Base-by-base conservation (phyloP, 1,140 invertebrate genomes). In the Drosophila bocki region DNA sequence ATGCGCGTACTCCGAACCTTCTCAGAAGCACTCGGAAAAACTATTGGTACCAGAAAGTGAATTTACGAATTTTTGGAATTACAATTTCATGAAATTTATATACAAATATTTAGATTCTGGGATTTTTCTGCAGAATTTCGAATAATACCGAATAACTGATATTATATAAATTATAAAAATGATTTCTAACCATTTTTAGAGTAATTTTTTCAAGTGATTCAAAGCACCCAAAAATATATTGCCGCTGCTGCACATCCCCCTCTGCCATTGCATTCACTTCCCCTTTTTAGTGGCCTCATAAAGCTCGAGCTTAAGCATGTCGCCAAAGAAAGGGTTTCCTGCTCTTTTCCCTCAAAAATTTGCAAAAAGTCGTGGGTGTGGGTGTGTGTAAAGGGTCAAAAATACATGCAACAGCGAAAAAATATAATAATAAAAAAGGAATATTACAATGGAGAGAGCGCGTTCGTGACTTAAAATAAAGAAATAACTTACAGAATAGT, bases 241-340 rank as follows among this genome's bases (percentile, higher is more conserved):
- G 60, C 51, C 51, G 58, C 35, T 56, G 35, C 19, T 56, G 35
- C 53, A 56, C 45, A 69, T 42, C 59, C 47, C 45, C 53, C 19
- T 56, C 5, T 68, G 78, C 69, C 32, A 58, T 42, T 39, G 41
- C 33, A 19, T 67, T 37, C 75, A 69, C 63, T 70, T 70, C 57
- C 60, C 67, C 45, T 51, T 69, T 84, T 88, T 81, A 84, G 85
- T 82, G 68, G 85, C 74, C 75, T 76, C 85, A 85, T 88, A 88
- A 88, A 90, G 85, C 85, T 79, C 51, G 65, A 80, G 85, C 85
- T 88, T 88, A 88, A 88, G 85, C 85, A 88, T 88, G 84, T 88
- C 84, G 59, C 54, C 61, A 60, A 53, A 78, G 59, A 78, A 88
- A 90, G 78, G 84, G 85, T 90, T 88, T 88, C 85, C 84, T 76